Evolutionary conservation across 2,113 vertebrate genomes (phyloP), one percentile per base, ranked within the genome.

Genomic region (Zonotrichia leucophrys): DNA sequence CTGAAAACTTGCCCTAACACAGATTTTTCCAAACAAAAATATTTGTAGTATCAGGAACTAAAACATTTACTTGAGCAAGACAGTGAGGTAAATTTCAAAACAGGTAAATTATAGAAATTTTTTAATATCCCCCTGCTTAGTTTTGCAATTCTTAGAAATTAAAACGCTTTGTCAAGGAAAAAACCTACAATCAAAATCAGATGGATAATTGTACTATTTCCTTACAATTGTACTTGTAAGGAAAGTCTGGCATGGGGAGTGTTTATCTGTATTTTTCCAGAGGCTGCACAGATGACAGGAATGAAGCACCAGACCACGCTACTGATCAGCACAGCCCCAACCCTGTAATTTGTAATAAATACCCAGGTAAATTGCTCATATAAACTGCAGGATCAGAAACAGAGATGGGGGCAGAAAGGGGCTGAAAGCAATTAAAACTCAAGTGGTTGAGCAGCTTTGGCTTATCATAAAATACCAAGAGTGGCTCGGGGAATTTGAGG

Each of bases 1-100:
- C 60, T 64, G 82, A 91, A 87, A 95, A 95, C 92, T 70, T 96
- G 92, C 83, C 88, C 93, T 88, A 93, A 90, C 90, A 94, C 49
- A 92, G 82, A 86, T 62, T 75, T 70, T 91, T 84, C 76, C 77
- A 89, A 86, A 93, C 83, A 96, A 90, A 93, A 92, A 83, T 78
- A 93, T 78, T 78, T 84, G 79, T 30, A 89, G 39, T 35, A 90
- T 72, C 66, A 66, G 89, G 63, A 94, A 79, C 52, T n/a, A 37
- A 70, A 27, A 15, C 11, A 35, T 76, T 81, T 28, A 59, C 9
- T 83, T 30, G 5, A 73, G 23, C 35, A 67, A 35, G 35, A 24
- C 46, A 68, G 2, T 0, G 1, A 85, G 31, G 46, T n/a, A 30
- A 86, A 25, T 24, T 80, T 75, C 33, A 67, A 87, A 87, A 46